phyloP scores from a whole-genome alignment of 1,140 invertebrate genomes.

The Magallana ariakensis region DNA sequence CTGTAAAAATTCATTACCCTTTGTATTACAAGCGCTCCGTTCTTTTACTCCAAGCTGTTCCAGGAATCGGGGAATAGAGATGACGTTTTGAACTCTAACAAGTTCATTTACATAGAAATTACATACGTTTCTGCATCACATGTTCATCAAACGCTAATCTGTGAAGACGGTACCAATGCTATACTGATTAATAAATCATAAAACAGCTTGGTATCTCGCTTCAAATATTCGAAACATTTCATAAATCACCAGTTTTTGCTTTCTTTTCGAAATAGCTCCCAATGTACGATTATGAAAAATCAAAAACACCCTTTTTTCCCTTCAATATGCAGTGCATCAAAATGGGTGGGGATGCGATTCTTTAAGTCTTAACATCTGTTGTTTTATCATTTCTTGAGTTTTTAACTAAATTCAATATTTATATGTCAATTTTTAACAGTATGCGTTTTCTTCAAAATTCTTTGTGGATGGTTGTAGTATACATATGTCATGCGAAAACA shows the following conservation, averaged over 20 bases:
- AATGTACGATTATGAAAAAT: not conserved
- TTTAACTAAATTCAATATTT: too few species aligned
- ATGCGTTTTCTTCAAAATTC: too few species aligned
- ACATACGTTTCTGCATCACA: not conserved
- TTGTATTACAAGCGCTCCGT: not conserved
- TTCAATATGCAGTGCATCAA: not conserved
- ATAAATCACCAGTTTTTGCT: not conserved
- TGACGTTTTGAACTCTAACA: not conserved
- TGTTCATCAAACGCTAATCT: too few species aligned
- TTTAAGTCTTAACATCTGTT: not conserved
- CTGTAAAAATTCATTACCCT: conserved; percentile 7
- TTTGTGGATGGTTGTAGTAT: too few species aligned
- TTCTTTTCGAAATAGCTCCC: not conserved
- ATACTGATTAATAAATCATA: not conserved
- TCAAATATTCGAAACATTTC: not conserved
- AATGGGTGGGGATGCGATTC: not conserved
- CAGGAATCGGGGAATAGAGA: not conserved
- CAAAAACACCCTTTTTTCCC: not conserved
- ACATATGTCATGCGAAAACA: too few species aligned
- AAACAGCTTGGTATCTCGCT: conserved; percentile 13
- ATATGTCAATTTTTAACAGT: too few species aligned
- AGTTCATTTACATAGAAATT: conserved; percentile 13
- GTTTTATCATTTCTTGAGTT: not conserved
- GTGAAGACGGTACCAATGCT: too few species aligned
- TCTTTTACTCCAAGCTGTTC: conserved; percentile 19